phyloP scores from a whole-genome alignment of 2,888 invertebrate species.

The Sesia apiformis region DNA sequence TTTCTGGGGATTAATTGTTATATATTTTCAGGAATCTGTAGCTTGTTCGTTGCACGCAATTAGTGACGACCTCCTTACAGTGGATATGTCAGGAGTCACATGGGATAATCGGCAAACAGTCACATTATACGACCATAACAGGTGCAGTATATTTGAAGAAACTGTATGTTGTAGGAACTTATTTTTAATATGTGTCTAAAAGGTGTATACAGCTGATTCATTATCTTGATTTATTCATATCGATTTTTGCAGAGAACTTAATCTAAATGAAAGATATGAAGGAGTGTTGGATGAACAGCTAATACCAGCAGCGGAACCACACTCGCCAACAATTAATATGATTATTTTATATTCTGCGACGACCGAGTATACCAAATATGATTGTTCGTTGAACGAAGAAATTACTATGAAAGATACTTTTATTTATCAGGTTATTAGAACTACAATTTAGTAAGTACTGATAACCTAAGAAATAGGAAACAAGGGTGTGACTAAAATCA shows the following conservation, averaged over 20 bases:
- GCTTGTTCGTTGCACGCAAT: conserved; percentile 38
- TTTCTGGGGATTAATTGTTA: neutral
- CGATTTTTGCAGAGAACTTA: too few species aligned
- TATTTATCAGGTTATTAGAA: conserved; percentile 54
- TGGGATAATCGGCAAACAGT: conserved; percentile 63
- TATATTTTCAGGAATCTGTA: conserved; percentile 37
- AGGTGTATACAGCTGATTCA: too few species aligned
- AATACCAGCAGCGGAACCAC: conserved; percentile 19
- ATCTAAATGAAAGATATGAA: conserved; percentile 42
- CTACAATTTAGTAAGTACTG: too few species aligned
- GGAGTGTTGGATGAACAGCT: conserved; percentile 35
- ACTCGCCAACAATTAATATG: conserved; percentile 40
- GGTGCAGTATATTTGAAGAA: conserved; percentile 17
- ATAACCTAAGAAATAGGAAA: too few species aligned
- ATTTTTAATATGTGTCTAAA: too few species aligned
- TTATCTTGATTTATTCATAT: too few species aligned
- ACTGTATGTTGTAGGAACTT: too few species aligned
- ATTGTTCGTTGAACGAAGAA: conserved; percentile 44
- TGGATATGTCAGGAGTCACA: conserved; percentile 45
- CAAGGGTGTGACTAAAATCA: too few species aligned
- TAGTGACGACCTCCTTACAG: conserved; percentile 40
- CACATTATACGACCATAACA: conserved; percentile 47
- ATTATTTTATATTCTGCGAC: conserved; percentile 62
- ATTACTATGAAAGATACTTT: conserved; percentile 70
- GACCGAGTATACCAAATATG: conserved; percentile 69